Evolutionary conservation across 2,888 invertebrate species (phyloP).

Genomic region (Aphodius sticticus): DNA sequence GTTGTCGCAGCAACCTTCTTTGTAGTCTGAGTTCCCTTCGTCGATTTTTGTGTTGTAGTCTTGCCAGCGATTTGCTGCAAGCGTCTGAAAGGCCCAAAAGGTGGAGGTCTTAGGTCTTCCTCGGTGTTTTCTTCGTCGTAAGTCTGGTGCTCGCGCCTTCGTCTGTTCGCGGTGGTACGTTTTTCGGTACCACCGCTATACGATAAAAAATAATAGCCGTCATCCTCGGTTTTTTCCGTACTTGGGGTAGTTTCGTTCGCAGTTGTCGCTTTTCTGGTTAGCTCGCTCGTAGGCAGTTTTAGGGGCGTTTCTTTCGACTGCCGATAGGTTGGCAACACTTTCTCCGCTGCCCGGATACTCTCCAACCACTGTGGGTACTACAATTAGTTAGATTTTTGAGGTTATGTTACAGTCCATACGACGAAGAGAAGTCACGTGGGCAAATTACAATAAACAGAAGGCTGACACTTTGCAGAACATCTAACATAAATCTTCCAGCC

Average conservation of each 20-base stretch:
- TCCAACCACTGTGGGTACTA: slow-evolving; percentile 12
- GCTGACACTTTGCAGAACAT: too few species aligned
- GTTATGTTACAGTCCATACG: too few species aligned
- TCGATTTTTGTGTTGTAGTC: not conserved
- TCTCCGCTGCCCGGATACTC: slow-evolving; percentile 20
- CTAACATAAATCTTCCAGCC: too few species aligned
- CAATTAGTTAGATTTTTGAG: not conserved
- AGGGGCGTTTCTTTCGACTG: slow-evolving; percentile 17
- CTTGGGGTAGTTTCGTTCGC: slow-evolving; percentile 11
- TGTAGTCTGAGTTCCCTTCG: not conserved
- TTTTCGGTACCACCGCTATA: slow-evolving; percentile 47
- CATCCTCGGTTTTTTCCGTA: slow-evolving; percentile 24
- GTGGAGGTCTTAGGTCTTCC: not conserved
- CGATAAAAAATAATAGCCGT: slow-evolving; percentile 45
- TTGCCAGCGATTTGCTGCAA: not conserved
- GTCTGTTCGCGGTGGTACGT: slow-evolving; percentile 42
- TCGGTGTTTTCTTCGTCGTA: not conserved
- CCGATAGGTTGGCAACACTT: slow-evolving; percentile 24
- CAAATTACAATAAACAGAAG: too few species aligned
- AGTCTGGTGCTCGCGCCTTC: not conserved
- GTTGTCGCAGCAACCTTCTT: not conserved
- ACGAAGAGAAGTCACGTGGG: too few species aligned
- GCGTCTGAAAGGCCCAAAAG: not conserved
- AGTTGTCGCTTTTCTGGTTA: slow-evolving; percentile 19
- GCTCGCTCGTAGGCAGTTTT: slow-evolving; percentile 13